Conservation (phyloP, 2,797 vertebrate species). For the Melopsittacus undulatus region DNA sequence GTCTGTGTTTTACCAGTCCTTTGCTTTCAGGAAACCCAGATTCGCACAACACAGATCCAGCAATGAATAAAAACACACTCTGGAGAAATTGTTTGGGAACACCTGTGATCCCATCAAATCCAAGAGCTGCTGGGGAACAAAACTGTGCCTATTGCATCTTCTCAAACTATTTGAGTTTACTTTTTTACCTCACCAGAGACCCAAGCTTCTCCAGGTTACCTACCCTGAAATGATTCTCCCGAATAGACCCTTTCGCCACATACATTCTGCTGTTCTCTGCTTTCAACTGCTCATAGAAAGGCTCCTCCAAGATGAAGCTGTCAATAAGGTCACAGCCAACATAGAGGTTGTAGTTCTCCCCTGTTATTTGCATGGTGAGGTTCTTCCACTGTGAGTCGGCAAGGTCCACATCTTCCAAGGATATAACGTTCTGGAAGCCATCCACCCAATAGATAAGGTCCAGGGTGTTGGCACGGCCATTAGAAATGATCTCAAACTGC, state of each 20-base stretch:
- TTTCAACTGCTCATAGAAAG: conserved; percentile 91
- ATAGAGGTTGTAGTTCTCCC: conserved; percentile 91
- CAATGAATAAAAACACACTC: neutral
- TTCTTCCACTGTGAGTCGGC: conserved; percentile 98
- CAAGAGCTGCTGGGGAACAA: neutral
- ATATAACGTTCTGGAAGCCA: conserved; percentile 86
- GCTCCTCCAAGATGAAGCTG: conserved; percentile 93
- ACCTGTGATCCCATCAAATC: neutral
- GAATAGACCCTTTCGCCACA: conserved; percentile 87
- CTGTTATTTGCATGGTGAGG: conserved; percentile 89
- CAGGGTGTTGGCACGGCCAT: conserved; percentile 92
- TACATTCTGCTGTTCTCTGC: conserved; percentile 88
- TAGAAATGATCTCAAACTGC: conserved; percentile 94
- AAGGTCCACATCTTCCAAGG: conserved; percentile 95
- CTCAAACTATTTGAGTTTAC: neutral
- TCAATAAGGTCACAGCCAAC: conserved; percentile 94
- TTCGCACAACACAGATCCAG: neutral
- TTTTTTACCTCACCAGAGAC: neutral
- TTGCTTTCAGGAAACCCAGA: neutral
- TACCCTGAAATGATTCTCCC: conserved; percentile 97
- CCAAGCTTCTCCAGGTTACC: conserved; percentile 32
- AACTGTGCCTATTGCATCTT: neutral
- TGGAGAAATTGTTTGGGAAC: neutral
- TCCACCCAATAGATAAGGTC: conserved; percentile 93
- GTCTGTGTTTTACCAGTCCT: neutral